Conservation (phyloP, 2,113 vertebrate species). For the Xiphorhynchus elegans region DNA sequence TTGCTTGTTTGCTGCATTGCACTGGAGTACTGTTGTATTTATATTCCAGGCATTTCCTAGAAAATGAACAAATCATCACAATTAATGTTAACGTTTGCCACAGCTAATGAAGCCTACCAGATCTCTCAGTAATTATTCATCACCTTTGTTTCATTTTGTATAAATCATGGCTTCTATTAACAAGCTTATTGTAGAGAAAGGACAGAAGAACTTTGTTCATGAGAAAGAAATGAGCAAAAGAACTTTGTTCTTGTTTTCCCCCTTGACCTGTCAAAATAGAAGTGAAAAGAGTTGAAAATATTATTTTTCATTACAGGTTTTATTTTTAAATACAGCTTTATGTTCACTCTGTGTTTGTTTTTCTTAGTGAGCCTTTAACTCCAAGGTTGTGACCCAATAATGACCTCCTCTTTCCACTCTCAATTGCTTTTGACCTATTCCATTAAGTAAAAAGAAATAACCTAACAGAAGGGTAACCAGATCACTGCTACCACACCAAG, state of each 20-base stretch:
- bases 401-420: slow-evolving; percentile 51
- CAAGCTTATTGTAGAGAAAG: background rate
- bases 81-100: background rate
- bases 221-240: background rate
- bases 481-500: slow-evolving; percentile 70
- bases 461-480: slow-evolving; percentile 67
- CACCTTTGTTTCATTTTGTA: background rate
- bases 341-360: slow-evolving; percentile 25
- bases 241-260: background rate
- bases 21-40: background rate
- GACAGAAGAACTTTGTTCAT: background rate
- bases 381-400: slow-evolving; percentile 56
- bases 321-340: slow-evolving; percentile 44
- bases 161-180: background rate
- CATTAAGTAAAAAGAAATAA: slow-evolving; percentile 65
- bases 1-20: background rate
- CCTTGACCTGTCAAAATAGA: background rate
- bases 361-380: slow-evolving; percentile 63
- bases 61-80: background rate
- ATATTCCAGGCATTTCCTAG: background rate
- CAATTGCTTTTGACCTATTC: slow-evolving; percentile 68
- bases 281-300: background rate
- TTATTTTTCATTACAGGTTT: slow-evolving; percentile 31
- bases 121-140: background rate
- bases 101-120: background rate